Conservation (phyloP, 1,140 invertebrate species). For the Tetragonula clypearis region DNA sequence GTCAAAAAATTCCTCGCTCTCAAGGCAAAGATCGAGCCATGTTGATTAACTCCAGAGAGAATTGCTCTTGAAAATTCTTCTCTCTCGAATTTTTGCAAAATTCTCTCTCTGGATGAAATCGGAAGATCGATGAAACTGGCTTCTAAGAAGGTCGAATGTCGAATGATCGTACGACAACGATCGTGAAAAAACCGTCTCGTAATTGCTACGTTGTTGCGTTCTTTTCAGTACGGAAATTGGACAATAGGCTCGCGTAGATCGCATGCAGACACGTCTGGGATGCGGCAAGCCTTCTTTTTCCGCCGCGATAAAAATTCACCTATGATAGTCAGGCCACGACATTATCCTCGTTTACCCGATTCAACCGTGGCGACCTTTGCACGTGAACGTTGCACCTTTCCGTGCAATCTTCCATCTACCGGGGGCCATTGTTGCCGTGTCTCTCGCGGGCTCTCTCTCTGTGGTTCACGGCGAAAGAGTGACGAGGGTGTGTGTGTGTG, state of each 20-base stretch:
- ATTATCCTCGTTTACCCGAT: constrained; percentile 57
- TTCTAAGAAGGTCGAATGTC: no score
- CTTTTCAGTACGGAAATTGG: not conserved
- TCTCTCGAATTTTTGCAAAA: no score
- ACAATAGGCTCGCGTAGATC: not conserved
- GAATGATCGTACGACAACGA: no score
- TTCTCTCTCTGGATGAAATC: not conserved
- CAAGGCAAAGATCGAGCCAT: no score
- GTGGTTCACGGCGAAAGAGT: constrained; percentile 39
- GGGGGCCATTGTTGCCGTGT: constrained; percentile 60
- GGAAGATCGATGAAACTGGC: no score
- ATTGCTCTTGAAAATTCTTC: no score
- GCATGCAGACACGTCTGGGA: not conserved
- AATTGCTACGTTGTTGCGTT: not conserved
- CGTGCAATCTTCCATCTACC: constrained; percentile 66
- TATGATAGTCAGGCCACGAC: constrained; percentile 31
- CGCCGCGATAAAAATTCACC: constrained; percentile 12
- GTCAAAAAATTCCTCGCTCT: no score
- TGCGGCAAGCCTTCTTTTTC: constrained; percentile 13
- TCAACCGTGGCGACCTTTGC: constrained; percentile 65
- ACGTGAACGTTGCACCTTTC: constrained; percentile 65
- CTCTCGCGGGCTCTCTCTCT: not conserved
- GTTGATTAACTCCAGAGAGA: no score
- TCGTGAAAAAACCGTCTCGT: no score
- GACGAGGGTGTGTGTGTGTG: constrained; percentile 58